Base-by-base conservation (phyloP, 2,888 invertebrate species). In the Glyphotaelius pellucidus region DNA sequence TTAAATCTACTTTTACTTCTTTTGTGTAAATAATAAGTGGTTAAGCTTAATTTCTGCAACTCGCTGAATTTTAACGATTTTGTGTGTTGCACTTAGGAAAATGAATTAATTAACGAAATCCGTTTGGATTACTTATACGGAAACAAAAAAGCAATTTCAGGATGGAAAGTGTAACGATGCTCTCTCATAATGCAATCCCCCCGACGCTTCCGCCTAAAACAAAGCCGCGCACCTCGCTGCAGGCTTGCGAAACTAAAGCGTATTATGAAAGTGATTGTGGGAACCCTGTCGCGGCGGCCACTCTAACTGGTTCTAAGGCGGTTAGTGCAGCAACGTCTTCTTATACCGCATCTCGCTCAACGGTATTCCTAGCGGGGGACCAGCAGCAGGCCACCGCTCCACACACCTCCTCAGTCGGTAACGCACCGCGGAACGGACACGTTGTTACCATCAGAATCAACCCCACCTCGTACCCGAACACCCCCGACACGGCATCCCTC, bases 391-490 rank as follows among this genome's bases (percentile, higher is more conserved):
- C 85, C 80, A 90, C 91, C 84, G 81, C 92, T 90, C 47, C 88
- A 91, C 95, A 95, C 47, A 47, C 15, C 47, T 47, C 47, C 94
- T 95, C 94, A 94, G 95, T 95, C 95, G 94, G 95, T 95, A 95
- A 92, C 92, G 91, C 96, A 95, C 93, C 96, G 96, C 94, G 92
- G 90, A 93, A 90, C 92, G 93, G 92, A 86, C 97, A 97, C 95
- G 97, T 97, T 94, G 97, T 97, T 93, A 97, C 97, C 94, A 97
- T 97, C 94, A 96, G 97, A 94, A 97, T 97, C 95, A 97, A 97
- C 95, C 97, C 97, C 30, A 96, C 96, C 93, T 95, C 96, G 80
- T 92, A 93, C 93, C 93, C 92, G 92, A 93, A 91, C 89, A 91
- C 90, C n/a, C 31, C 79, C 35, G 80, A 84, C 84, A 80, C 30